Conservation (phyloP, 2,113 vertebrate species). For the Pomatorhinus ruficollis region DNA sequence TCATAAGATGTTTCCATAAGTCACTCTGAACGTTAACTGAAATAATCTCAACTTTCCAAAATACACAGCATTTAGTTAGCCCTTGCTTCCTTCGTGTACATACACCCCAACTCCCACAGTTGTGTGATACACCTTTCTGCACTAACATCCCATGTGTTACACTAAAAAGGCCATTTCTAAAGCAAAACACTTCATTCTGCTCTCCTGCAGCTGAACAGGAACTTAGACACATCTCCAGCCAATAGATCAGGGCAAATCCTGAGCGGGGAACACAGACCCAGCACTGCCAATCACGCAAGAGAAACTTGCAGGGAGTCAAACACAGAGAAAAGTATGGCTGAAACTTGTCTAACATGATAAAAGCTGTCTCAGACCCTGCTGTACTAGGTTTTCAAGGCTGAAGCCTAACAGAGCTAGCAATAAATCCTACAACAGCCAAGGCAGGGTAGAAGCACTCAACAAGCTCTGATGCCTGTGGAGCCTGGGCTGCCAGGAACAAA, state of each 20-base stretch:
- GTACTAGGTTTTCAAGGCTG: background rate
- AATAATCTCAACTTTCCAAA: background rate
- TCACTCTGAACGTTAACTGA: background rate
- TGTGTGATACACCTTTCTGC: background rate
- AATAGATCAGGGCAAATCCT: background rate
- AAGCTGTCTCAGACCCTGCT: background rate
- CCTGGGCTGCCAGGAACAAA: background rate
- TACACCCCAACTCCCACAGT: background rate
- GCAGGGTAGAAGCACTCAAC: accelerated
- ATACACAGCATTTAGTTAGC: background rate
- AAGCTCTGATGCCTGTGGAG: background rate
- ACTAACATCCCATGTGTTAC: background rate
- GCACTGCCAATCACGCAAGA: background rate
- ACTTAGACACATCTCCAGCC: background rate
- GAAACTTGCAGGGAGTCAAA: background rate
- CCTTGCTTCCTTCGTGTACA: background rate
- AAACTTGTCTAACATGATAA: background rate
- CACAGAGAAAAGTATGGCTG: background rate
- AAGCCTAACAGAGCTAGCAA: background rate
- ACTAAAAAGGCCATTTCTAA: background rate
- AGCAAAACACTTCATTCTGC: background rate
- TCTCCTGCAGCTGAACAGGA: background rate
- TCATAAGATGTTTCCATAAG: background rate
- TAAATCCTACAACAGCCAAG: background rate
- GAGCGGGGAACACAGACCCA: background rate